Conservation (phyloP, 2,888 invertebrate species). For the Eumerus sabulonum region DNA sequence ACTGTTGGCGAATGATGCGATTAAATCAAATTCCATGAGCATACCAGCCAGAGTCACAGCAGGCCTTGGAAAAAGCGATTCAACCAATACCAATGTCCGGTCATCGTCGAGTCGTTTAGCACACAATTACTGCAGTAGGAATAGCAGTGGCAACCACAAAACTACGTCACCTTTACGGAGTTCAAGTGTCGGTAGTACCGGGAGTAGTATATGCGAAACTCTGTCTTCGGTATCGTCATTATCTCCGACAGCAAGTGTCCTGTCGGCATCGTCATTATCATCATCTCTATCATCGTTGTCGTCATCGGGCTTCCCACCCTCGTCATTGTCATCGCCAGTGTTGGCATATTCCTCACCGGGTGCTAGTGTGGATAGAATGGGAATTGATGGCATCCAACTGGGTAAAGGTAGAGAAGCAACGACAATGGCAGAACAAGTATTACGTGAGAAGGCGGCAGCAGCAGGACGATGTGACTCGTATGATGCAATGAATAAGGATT, state of each 20-base stretch:
- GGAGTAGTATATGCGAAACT: constrained; percentile 77
- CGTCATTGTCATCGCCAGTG: constrained; percentile 29
- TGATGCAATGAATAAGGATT: constrained; percentile 76
- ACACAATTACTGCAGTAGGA: constrained; percentile 69
- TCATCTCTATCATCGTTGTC: constrained; percentile 39
- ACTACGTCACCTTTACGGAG: constrained; percentile 70
- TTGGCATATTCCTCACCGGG: constrained; percentile 44
- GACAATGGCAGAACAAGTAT: background rate
- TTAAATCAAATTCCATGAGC: constrained; percentile 38
- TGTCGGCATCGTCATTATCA: constrained; percentile 48
- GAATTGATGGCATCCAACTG: constrained; percentile 50
- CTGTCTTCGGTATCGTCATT: constrained; percentile 74
- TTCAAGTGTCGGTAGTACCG: constrained; percentile 76
- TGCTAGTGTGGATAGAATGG: constrained; percentile 35
- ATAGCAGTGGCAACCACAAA: constrained; percentile 64
- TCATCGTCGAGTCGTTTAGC: constrained; percentile 65
- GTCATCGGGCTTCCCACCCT: constrained; percentile 33
- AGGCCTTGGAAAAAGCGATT: constrained; percentile 46
- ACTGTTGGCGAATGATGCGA: constrained; percentile 31
- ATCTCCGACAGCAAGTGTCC: constrained; percentile 71
- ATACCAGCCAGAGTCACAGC: constrained; percentile 57
- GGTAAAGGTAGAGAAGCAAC: constrained; percentile 30
- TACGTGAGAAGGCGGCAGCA: constrained; percentile 23
- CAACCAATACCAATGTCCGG: constrained; percentile 38
- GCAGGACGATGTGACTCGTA: constrained; percentile 31